Evolutionary conservation across 2,797 vertebrate species (phyloP).

Genomic region (Coracias cyanogaster): DNA sequence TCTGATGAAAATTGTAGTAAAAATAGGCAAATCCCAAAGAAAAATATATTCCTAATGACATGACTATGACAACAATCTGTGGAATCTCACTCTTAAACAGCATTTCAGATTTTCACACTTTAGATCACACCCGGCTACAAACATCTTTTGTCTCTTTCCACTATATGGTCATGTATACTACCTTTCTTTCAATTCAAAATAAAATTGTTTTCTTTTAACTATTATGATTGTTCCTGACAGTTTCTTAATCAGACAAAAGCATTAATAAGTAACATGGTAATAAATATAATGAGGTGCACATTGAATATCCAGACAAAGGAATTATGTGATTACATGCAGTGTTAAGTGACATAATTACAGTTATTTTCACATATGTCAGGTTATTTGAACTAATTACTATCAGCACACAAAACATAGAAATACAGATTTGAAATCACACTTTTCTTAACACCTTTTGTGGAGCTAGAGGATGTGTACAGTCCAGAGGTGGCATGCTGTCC

Average conservation of each 20-base stretch:
- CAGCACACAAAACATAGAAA: not conserved
- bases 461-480: not conserved
- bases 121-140: not conserved
- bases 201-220: not conserved
- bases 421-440: not conserved
- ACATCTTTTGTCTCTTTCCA: not conserved
- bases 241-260: slow-evolving; percentile 29
- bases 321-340: not conserved
- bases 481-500: not conserved
- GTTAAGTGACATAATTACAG: slow-evolving; percentile 19
- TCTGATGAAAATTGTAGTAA: not conserved
- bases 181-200: not conserved
- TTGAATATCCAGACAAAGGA: not conserved
- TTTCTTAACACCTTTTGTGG: not conserved
- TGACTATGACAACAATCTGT: not conserved
- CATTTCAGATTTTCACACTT: not conserved
- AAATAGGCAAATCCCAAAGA: slow-evolving; percentile 6
- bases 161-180: not conserved
- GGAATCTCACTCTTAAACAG: not conserved
- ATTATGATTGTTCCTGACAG: not conserved
- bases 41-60: slow-evolving; percentile 36
- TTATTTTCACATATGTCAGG: not conserved
- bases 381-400: not conserved
- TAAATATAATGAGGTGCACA: slow-evolving; percentile 22
- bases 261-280: slow-evolving; percentile 36